Evolutionary conservation across 2,113 vertebrate genomes (phyloP).

Genomic region (Himantopus leucocephalus): DNA sequence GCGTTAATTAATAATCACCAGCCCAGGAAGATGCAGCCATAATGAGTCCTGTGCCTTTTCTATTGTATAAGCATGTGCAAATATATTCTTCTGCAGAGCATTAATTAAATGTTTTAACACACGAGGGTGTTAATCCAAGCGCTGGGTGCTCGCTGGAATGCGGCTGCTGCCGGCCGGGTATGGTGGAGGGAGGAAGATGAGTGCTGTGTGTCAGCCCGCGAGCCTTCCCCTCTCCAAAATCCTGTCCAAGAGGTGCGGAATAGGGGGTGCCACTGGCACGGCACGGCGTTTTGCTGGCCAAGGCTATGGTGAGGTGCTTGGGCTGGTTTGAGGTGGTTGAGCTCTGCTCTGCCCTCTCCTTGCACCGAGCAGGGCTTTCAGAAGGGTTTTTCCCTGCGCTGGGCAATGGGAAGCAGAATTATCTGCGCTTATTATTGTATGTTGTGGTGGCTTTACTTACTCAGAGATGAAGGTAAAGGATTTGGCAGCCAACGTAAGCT

Average conservation of each 20-base stretch:
- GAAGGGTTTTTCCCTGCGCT: no score
- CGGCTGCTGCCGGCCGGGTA: background rate
- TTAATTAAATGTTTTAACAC: background rate
- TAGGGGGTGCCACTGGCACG: fast-evolving
- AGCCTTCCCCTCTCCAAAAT: background rate
- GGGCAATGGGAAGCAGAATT: background rate
- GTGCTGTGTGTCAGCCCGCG: background rate
- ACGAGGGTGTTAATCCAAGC: fast-evolving
- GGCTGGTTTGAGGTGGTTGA: background rate
- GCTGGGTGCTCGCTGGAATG: background rate
- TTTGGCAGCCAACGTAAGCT: background rate
- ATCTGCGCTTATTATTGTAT: fast-evolving
- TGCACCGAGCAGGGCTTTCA: background rate
- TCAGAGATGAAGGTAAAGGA: background rate
- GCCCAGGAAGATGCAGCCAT: background rate
- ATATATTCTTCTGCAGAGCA: background rate
- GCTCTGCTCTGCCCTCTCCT: background rate
- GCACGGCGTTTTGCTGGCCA: fast-evolving
- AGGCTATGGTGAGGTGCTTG: fast-evolving
- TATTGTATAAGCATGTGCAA: background rate
- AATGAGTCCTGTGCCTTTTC: background rate
- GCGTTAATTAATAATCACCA: conserved; percentile 50
- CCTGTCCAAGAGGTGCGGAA: background rate
- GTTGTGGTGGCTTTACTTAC: background rate
- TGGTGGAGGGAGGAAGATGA: background rate